Evolutionary conservation across 2,797 vertebrate species (phyloP).

Genomic region (Myotis vivesi): DNA sequence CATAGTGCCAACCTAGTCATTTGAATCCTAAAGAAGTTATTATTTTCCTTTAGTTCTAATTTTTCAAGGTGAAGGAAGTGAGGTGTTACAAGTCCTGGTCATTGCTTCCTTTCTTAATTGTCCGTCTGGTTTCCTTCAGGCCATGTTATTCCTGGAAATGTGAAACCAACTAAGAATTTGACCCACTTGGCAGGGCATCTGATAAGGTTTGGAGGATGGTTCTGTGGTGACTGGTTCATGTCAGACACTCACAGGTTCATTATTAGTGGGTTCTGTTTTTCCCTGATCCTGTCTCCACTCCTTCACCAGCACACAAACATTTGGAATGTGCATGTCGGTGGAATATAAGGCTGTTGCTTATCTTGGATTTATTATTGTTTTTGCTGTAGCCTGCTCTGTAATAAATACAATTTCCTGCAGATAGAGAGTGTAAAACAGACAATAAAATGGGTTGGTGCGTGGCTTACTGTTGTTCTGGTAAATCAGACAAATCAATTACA

Average conservation of each 20-base stretch:
- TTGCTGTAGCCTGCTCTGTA: constrained; percentile 58
- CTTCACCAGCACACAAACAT: neutral
- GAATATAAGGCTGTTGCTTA: constrained; percentile 45
- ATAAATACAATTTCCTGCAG: constrained; percentile 71
- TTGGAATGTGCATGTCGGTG: neutral
- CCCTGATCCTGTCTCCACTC: neutral
- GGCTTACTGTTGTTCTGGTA: constrained; percentile 66
- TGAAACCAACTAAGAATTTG: neutral
- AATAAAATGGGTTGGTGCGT: constrained; percentile 51
- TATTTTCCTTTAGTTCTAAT: neutral
- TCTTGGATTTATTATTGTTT: constrained; percentile 65
- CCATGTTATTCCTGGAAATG: neutral
- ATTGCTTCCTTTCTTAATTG: neutral
- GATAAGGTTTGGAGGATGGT: neutral
- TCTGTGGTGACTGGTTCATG: neutral
- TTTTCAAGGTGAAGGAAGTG: constrained; percentile 17
- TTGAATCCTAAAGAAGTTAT: neutral
- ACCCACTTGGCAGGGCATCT: neutral
- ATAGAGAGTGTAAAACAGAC: constrained; percentile 64
- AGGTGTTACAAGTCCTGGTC: neutral
- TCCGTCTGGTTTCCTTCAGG: neutral
- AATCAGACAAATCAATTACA: constrained; percentile 68
- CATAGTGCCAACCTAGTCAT: neutral
- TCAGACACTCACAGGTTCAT: neutral
- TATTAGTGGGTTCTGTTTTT: neutral